phyloP scores from a whole-genome alignment of 1,140 invertebrate species.

The Leptoteleia sp. region DNA sequence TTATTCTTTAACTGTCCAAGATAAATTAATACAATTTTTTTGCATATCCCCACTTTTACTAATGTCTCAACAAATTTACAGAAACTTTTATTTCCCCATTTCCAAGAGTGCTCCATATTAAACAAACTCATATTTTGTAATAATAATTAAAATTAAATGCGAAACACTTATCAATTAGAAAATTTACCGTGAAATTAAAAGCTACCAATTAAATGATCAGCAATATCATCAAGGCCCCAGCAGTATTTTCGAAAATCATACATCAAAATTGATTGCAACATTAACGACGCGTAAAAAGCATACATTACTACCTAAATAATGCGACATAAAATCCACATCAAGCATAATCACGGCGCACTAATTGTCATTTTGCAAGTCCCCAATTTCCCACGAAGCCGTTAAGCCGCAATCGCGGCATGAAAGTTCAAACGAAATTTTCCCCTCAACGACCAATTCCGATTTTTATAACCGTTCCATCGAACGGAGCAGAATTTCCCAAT shows the following conservation, averaged over 20 bases:
- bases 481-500: constrained; percentile 30
- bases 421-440: constrained; percentile 24
- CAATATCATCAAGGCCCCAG: not conserved
- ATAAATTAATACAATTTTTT: no score
- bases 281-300: constrained; percentile 1
- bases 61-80: no score
- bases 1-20: no score
- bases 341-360: constrained; percentile 21
- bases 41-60: no score
- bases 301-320: constrained; percentile 6
- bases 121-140: no score
- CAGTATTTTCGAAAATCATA: not conserved
- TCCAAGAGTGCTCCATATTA: no score
- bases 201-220: not conserved
- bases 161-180: no score
- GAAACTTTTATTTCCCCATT: no score
- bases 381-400: constrained; percentile 24
- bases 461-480: constrained; percentile 23
- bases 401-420: constrained; percentile 5
- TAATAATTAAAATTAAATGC: no score
- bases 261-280: constrained; percentile 4
- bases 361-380: constrained; percentile 29
- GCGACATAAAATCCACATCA: constrained; percentile 18
- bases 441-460: constrained; percentile 11
- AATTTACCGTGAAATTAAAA: no score